Conservation (phyloP, 2,797 vertebrate genomes). For the Molothrus ater region DNA sequence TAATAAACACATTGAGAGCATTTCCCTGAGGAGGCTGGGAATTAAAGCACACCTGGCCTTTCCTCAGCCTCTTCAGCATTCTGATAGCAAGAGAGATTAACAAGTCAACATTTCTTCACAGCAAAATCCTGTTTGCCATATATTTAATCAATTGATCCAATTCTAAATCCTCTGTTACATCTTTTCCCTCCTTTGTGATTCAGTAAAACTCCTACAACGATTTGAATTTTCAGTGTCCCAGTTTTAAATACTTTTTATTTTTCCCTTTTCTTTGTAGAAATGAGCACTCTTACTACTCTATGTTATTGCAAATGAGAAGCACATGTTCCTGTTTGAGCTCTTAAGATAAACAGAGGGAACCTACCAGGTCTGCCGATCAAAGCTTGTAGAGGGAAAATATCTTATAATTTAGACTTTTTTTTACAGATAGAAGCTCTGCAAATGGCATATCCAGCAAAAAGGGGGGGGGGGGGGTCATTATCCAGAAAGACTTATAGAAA, state of each 20-base stretch:
- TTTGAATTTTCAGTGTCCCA: background rate
- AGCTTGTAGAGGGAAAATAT: background rate
- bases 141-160: slow-evolving; percentile 17
- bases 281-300: background rate
- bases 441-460: background rate
- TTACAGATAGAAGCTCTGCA: background rate
- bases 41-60: slow-evolving; percentile 38
- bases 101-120: slow-evolving; percentile 18
- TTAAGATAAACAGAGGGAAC: slow-evolving; percentile 45
- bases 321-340: background rate
- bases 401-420: background rate
- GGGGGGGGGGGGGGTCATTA: rapidly evolving
- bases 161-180: slow-evolving; percentile 19
- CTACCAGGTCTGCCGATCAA: slow-evolving; percentile 7
- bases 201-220: background rate
- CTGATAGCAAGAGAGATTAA: slow-evolving; percentile 11
- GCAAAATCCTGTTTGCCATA: slow-evolving; percentile 32
- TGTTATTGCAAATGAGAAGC: background rate
- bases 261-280: slow-evolving; percentile 13
- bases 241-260: slow-evolving; percentile 11
- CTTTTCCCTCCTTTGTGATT: background rate
- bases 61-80: background rate
- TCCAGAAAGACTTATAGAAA: background rate
- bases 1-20: slow-evolving; percentile 34
- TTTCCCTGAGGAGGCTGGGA: slow-evolving; percentile 1